A percentile compares a stretch with the other conserved stretches of the same genome.
Evolutionary conservation across 2,888 invertebrate genomes (phyloP).

Genomic region (Ametastegia equiseti): DNA sequence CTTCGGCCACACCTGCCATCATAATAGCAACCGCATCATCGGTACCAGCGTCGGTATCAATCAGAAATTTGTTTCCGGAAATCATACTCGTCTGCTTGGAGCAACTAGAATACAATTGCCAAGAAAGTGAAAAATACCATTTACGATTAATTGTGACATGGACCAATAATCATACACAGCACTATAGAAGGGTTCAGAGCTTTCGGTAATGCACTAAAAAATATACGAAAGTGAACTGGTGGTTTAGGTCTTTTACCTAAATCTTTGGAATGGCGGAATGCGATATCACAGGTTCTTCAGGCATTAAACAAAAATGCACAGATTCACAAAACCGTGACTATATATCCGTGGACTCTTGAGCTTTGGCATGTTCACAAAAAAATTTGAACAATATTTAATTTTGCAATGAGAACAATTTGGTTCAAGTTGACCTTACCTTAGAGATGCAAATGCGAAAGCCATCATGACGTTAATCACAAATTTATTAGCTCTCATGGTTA

Average conservation of each 20-base stretch:
- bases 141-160: background rate
- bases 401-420: background rate
- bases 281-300: background rate
- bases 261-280: background rate
- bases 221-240: background rate
- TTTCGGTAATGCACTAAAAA: background rate
- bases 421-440: background rate
- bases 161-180: background rate
- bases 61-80: slow-evolving; percentile 65
- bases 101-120: background rate
- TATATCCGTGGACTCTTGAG: background rate
- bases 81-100: too few species aligned
- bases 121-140: background rate
- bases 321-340: background rate
- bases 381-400: background rate
- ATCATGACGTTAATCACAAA: background rate
- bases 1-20: slow-evolving; percentile 66
- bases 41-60: slow-evolving; percentile 77
- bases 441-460: background rate
- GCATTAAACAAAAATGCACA: background rate
- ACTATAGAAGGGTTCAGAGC: background rate
- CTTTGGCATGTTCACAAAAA: background rate
- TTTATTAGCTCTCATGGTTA: background rate
- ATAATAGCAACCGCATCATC: slow-evolving; percentile 77
- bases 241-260: background rate